A percentile compares a stretch with the other conserved stretches of the same genome.
These are phyloP conservation scores for Diplolepis rosae DNA, from an alignment of 2,888 invertebrate species.

Conservation along the genomic window DNA sequence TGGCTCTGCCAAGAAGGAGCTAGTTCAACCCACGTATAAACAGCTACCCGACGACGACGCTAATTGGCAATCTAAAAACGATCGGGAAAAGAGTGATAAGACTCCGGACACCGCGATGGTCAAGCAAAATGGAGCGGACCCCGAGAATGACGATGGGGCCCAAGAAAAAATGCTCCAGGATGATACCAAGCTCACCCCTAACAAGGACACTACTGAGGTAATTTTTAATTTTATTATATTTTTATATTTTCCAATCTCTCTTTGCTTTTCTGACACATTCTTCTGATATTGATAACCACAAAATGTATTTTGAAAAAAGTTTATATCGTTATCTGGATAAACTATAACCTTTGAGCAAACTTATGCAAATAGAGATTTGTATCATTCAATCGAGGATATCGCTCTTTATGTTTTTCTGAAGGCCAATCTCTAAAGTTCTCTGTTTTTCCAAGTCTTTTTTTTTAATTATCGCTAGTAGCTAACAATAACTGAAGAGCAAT, in stretches of 20 bases:
- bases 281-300: too few relatives aligned
- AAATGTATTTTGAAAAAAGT: too few relatives aligned
- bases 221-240: not conserved
- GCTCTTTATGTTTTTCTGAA: not conserved
- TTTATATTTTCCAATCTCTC: not conserved
- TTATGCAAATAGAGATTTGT: too few relatives aligned
- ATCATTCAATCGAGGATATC: not conserved
- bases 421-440: not conserved
- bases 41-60: slow-evolving; percentile 61
- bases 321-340: too few relatives aligned
- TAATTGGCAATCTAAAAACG: slow-evolving; percentile 45
- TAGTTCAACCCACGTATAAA: slow-evolving; percentile 58
- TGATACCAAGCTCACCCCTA: slow-evolving; percentile 58
- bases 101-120: slow-evolving; percentile 56
- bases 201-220: slow-evolving; percentile 64
- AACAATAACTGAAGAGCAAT: not conserved
- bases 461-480: not conserved
- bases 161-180: slow-evolving; percentile 70
- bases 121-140: slow-evolving; percentile 61
- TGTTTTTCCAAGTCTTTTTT: not conserved
- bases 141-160: slow-evolving; percentile 65
- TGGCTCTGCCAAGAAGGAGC: slow-evolving; percentile 57
- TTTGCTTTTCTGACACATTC: too few relatives aligned
- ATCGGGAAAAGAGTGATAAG: slow-evolving; percentile 8
- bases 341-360: too few relatives aligned